A percentile compares a stretch with the other conserved stretches of the same genome.
phyloP scores from a whole-genome alignment of 2,888 invertebrate species.

The Heliconius erato region DNA sequence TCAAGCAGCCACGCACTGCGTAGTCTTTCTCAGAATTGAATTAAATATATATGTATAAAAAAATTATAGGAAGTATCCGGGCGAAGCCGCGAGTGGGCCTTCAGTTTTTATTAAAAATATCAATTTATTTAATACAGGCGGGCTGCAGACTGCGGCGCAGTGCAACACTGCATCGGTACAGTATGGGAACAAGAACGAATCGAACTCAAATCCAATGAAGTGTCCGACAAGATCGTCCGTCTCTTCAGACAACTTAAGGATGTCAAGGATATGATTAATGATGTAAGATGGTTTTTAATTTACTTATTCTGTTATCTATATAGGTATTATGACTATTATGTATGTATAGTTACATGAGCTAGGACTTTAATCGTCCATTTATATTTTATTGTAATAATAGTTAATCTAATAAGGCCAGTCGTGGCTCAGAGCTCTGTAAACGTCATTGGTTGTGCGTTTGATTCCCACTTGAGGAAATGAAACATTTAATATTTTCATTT shows the following conservation, averaged over 20 bases:
- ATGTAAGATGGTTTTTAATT: conserved; percentile 59
- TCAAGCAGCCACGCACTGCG: too few species aligned
- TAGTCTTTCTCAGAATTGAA: too few species aligned
- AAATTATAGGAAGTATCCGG: too few species aligned
- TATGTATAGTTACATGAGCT: neutral
- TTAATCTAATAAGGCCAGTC: neutral
- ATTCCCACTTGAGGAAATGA: too few species aligned
- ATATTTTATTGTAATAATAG: neutral
- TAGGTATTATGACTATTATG: neutral
- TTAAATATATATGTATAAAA: too few species aligned
- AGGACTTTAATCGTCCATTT: neutral
- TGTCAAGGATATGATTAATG: conserved; percentile 75
- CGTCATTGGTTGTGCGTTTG: too few species aligned
- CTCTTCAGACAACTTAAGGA: conserved; percentile 77
- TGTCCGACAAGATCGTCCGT: conserved; percentile 89
- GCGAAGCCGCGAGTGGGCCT: too few species aligned
- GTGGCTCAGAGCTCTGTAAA: too few species aligned
- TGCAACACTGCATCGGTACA: conserved; percentile 92
- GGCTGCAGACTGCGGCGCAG: conserved; percentile 92
- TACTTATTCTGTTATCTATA: neutral
- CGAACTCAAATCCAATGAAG: conserved; percentile 88
- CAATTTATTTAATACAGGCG: conserved; percentile 78
- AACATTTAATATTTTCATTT: too few species aligned
- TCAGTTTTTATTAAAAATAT: neutral
- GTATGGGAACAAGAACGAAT: conserved; percentile 91